Percentiles rank a stretch among this genome's conserved stretches.
phyloP scores from a whole-genome alignment of 1,140 invertebrate species.

The Pseudomyrmex sp. region DNA sequence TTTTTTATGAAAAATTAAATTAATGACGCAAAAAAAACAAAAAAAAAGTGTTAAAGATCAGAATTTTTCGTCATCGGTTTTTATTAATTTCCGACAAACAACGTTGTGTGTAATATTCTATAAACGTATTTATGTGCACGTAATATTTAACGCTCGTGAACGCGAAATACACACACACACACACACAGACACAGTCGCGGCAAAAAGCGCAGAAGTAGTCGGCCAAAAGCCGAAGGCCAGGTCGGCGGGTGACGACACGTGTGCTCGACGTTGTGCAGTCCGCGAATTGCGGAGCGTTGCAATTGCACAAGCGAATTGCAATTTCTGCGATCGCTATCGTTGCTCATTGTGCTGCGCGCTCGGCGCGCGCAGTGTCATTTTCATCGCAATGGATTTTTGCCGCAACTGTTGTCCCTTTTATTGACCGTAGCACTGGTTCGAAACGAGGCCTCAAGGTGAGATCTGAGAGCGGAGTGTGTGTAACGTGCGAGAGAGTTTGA shows the following conservation, averaged over 20 bases:
- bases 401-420: conserved; percentile 11
- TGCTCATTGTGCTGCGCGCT: conserved; percentile 18
- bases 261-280: conserved; percentile 26
- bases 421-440: neutral
- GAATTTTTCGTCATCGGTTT: neutral
- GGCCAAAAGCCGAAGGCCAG: conserved; percentile 16
- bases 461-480: neutral
- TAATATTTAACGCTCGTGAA: neutral
- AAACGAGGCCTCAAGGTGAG: conserved; percentile 48
- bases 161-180: conserved; percentile 1
- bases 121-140: too few species aligned
- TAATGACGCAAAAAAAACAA: too few species aligned
- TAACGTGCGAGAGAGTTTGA: conserved; percentile 8
- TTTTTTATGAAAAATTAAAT: too few species aligned
- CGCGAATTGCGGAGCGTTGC: conserved; percentile 3
- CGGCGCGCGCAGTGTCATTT: conserved; percentile 20
- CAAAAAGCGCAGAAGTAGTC: conserved; percentile 17
- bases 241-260: conserved; percentile 32
- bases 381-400: conserved; percentile 37
- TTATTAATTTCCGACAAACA: neutral
- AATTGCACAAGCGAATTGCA: conserved; percentile 34
- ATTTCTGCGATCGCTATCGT: conserved; percentile 35
- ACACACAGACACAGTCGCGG: neutral
- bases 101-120: neutral
- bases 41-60: neutral